These are phyloP conservation scores for Calidris pygmaea DNA, from an alignment of 2,113 vertebrate genomes.

Conservation along the genomic window DNA sequence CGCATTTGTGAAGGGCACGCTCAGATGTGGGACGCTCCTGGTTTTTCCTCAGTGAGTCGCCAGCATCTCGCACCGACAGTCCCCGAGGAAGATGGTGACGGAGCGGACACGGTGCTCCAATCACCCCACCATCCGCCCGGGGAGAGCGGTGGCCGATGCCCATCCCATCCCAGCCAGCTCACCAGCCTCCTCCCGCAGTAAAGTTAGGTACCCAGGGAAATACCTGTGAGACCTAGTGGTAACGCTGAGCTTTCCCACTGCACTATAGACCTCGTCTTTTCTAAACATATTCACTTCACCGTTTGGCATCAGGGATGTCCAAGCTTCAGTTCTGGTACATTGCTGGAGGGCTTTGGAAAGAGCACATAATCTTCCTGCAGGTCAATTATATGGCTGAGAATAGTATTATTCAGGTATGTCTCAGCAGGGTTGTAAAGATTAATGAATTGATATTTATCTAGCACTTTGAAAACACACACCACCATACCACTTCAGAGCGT, in stretches of 20 bases:
- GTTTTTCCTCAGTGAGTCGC: background rate
- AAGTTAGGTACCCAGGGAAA: background rate
- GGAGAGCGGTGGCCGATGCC: background rate
- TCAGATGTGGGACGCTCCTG: accelerated
- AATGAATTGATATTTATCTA: background rate
- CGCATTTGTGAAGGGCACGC: accelerated
- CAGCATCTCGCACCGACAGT: too few relatives aligned
- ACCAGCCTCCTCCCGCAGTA: background rate
- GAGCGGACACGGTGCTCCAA: accelerated
- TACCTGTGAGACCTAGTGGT: too few relatives aligned
- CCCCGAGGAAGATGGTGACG: accelerated
- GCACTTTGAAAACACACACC: background rate
- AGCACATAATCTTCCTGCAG: background rate
- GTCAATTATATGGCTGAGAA: background rate
- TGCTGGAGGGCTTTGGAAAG: background rate
- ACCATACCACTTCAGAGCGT: background rate
- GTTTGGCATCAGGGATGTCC: background rate
- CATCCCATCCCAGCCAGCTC: background rate
- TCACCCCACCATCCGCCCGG: accelerated
- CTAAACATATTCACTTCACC: background rate
- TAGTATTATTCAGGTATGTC: background rate
- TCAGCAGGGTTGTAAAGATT: background rate
- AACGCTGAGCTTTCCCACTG: background rate
- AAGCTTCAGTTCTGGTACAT: background rate
- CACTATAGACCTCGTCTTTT: background rate